Conservation (phyloP, 2,888 invertebrate genomes). For the Diarsia brunnea region DNA sequence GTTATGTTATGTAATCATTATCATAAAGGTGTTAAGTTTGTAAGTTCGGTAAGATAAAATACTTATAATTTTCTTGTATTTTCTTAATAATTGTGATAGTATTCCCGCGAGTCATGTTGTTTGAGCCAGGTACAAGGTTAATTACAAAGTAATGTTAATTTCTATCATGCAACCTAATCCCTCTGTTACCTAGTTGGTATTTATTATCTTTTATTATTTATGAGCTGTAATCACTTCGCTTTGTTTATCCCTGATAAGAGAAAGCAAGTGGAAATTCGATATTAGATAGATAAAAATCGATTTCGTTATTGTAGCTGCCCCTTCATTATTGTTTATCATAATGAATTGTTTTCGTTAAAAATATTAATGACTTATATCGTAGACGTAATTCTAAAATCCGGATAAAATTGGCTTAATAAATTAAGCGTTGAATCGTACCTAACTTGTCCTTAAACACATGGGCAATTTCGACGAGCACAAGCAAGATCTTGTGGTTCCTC, state of each 20-base stretch:
- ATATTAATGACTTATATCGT: constrained; percentile 20
- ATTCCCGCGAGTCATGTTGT: neutral
- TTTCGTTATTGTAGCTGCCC: neutral
- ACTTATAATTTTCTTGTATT: neutral
- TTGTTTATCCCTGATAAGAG: constrained; percentile 43
- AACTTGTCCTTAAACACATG: neutral
- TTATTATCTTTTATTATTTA: constrained; percentile 30
- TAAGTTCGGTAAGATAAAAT: too few relatives aligned
- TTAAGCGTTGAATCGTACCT: neutral
- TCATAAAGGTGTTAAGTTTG: too few relatives aligned
- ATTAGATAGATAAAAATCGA: constrained; percentile 36
- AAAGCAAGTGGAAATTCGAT: constrained; percentile 24
- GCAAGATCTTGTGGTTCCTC: neutral
- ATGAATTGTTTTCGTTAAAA: constrained; percentile 6
- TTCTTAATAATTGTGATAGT: neutral
- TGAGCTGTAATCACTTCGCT: constrained; percentile 13
- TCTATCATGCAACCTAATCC: constrained; percentile 17
- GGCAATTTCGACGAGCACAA: too few relatives aligned
- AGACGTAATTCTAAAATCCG: neutral
- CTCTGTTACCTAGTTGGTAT: constrained; percentile 1
- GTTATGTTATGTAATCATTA: too few relatives aligned
- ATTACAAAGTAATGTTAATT: constrained; percentile 38
- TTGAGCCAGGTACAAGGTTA: constrained; percentile 43
- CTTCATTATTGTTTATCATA: constrained; percentile 5
- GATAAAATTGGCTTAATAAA: neutral